Base-by-base conservation (phyloP, 2,888 invertebrate species). In the Gordius sp. region DNA sequence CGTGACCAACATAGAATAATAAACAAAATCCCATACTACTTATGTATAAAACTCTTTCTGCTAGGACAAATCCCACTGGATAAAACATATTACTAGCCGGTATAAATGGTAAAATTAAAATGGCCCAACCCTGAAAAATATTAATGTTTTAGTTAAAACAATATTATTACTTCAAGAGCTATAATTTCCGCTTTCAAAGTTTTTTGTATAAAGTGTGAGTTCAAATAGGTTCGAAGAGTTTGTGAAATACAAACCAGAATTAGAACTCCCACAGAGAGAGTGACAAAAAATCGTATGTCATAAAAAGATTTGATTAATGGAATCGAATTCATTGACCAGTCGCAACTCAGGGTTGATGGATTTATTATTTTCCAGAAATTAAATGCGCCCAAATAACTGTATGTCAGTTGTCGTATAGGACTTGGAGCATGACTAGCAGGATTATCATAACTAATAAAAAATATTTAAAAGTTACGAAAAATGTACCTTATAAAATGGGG, bases 321-420 rank as follows among this genome's bases (percentile, higher is more conserved):
- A 64, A 93, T 78, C 1, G 91, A 80, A 64, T 87, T 86, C 91
- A 93, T 91, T 26, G 89, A 87, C 93, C 91, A 93, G 71, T 93
- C 91, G 72, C 89, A 93, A 69, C 87, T 87, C 58, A 93, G 74
- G 63, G 79, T 78, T 63, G 77, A 76, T 2, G 91, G 91, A 68
- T 79, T 83, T 41, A 89, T 68, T 60, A 91, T 74, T 65, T 91
- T 76, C 69, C 78, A 77, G 65, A 85, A 79, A 71, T 91, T 89
- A 67, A 84, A 80, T 52, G 81, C 79, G 41, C 91, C 89, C 63
- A 93, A 76, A 69, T 85, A 86, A 61, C 80, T 74, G 71, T 87
- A 91, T 57, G 91, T 91, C 65, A 86, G 76, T 59, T 81, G 74
- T 62, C 91, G 76, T 0, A 59, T 8, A 26, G 55, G 25, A 41